phyloP scores from a whole-genome alignment of 2,888 invertebrate species.

The Sthenelais limicola region DNA sequence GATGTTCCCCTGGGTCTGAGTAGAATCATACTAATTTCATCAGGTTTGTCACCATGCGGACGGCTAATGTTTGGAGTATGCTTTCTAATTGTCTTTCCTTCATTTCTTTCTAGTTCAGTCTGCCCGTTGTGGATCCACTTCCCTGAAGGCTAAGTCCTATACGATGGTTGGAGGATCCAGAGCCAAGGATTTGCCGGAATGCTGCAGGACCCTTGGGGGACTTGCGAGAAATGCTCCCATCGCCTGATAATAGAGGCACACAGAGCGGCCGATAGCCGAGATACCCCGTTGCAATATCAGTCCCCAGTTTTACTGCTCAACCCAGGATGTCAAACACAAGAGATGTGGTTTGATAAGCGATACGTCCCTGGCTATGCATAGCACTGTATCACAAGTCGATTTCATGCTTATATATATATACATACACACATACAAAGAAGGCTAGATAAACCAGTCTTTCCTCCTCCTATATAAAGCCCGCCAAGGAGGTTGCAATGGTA shows the following conservation, averaged over 20 bases:
- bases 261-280: constrained; percentile 3
- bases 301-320: no score
- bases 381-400: no score
- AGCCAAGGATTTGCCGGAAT: not conserved
- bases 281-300: no score
- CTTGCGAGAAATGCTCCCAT: constrained; percentile 7
- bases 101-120: constrained; percentile 16
- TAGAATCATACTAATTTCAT: constrained; percentile 16
- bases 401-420: no score
- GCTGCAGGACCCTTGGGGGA: not conserved
- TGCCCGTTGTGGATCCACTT: not conserved
- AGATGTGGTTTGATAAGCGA: no score
- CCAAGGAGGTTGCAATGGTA: no score
- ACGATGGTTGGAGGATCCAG: not conserved
- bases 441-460: no score
- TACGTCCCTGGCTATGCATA: no score
- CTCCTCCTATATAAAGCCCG: no score
- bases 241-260: constrained; percentile 24
- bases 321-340: no score
- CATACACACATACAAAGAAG: no score
- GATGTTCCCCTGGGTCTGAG: constrained; percentile 1
- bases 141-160: not conserved
- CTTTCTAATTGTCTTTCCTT: constrained; percentile 7
- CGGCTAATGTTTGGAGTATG: constrained; percentile 27
- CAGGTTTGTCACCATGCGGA: constrained; percentile 12